Conservation (phyloP, 2,797 vertebrate species). For the Lithobates sylvaticus region DNA sequence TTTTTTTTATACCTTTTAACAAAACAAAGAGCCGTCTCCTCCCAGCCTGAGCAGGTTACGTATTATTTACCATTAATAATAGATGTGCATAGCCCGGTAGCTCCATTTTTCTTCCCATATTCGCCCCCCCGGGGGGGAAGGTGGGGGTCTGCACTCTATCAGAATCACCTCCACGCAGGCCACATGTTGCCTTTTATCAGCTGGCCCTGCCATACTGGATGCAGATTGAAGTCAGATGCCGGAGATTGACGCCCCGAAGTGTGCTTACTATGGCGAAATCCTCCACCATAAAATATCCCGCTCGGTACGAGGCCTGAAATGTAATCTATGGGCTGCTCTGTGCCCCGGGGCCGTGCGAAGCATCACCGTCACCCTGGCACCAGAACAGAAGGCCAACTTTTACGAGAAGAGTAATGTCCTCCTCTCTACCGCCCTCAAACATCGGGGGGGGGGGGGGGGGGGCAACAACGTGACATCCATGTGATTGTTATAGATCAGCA, state of each 20-base stretch:
- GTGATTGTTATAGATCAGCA: too few relatives aligned
- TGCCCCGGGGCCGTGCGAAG: not conserved
- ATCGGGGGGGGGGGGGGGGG: not conserved
- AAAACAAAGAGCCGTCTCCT: too few relatives aligned
- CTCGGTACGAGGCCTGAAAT: slow-evolving; percentile 17
- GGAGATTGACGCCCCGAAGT: slow-evolving; percentile 35
- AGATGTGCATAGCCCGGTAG: slow-evolving; percentile 23
- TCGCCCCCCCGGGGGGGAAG: not conserved
- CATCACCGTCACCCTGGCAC: slow-evolving; percentile 1
- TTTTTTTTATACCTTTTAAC: too few relatives aligned
- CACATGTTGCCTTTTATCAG: slow-evolving; percentile 56
- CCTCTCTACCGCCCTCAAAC: not conserved
- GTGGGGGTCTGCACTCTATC: slow-evolving; percentile 32
- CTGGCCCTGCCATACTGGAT: slow-evolving; percentile 31
- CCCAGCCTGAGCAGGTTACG: not conserved
- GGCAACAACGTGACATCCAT: not conserved
- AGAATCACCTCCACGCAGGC: slow-evolving; percentile 42
- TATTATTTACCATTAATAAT: slow-evolving; percentile 17
- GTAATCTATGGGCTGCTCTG: slow-evolving; percentile 26
- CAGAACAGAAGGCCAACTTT: not conserved
- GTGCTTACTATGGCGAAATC: slow-evolving; percentile 19
- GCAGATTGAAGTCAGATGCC: slow-evolving; percentile 54
- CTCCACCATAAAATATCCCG: slow-evolving; percentile 33
- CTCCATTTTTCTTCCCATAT: slow-evolving; percentile 27
- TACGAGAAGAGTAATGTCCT: not conserved